Percentiles rank a stretch among this genome's conserved stretches.
phyloP scores from a whole-genome alignment of 1,140 invertebrate species.

The Drosophila oshimai region DNA sequence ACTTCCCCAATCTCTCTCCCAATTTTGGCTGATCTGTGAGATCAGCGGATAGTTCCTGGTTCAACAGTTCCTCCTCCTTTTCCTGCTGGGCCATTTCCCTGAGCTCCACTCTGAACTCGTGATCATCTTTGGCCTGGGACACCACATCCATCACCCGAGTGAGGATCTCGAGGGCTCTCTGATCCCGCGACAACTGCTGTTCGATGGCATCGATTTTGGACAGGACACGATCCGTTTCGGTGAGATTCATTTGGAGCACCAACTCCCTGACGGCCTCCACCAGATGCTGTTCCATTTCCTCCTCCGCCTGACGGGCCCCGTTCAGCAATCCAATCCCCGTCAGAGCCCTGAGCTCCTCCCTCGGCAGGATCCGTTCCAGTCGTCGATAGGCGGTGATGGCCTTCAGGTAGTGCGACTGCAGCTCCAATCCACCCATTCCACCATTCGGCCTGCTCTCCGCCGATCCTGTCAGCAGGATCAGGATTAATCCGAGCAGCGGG shows the following conservation, averaged over 20 bases:
- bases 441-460: neutral
- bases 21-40: slow-evolving; percentile 8
- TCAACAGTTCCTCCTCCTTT: slow-evolving; percentile 11
- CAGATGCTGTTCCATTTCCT: slow-evolving; percentile 68
- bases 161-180: slow-evolving; percentile 61
- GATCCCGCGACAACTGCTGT: slow-evolving; percentile 58
- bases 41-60: slow-evolving; percentile 27
- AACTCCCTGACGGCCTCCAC: slow-evolving; percentile 53
- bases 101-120: slow-evolving; percentile 49
- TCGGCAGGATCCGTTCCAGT: slow-evolving; percentile 50
- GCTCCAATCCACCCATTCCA: slow-evolving; percentile 2
- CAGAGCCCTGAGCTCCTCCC: slow-evolving; percentile 55
- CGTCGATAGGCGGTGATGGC: slow-evolving; percentile 61
- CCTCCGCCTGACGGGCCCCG: slow-evolving; percentile 60
- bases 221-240: slow-evolving; percentile 17
- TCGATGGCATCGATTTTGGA: slow-evolving; percentile 69
- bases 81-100: slow-evolving; percentile 24
- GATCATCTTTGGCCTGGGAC: slow-evolving; percentile 34
- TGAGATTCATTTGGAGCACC: slow-evolving; percentile 21
- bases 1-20: slow-evolving; percentile 36
- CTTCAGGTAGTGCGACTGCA: slow-evolving; percentile 61
- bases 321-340: slow-evolving; percentile 67
- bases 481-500: neutral
- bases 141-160: slow-evolving; percentile 65
- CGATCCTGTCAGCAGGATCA: neutral